A percentile compares a stretch with the other conserved stretches of the same genome.
Evolutionary conservation across 2,797 vertebrate species (phyloP).

Genomic region (Galagoides demidoff): DNA sequence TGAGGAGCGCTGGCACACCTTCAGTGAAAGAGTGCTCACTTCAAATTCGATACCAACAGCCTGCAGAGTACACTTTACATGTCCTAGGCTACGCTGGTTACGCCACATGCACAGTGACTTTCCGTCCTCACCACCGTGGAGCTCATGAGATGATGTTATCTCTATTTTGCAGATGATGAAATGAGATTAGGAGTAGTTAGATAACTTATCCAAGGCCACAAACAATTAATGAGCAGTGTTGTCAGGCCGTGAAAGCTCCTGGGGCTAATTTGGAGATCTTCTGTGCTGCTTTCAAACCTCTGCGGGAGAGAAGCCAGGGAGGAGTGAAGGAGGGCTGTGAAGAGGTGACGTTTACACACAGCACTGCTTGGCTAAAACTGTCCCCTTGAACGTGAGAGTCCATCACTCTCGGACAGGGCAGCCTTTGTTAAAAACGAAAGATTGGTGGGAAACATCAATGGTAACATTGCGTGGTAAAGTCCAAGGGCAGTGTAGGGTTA

Average conservation of each 20-base stretch:
- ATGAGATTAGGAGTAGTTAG: background rate
- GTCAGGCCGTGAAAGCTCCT: background rate
- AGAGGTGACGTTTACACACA: background rate
- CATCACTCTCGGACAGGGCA: background rate
- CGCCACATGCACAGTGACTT: background rate
- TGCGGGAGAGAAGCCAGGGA: background rate
- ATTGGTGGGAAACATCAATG: background rate
- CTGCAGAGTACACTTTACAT: background rate
- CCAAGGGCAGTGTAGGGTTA: conserved; percentile 38
- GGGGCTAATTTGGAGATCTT: background rate
- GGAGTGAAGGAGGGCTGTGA: background rate
- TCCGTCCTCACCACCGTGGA: background rate
- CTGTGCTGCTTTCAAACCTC: background rate
- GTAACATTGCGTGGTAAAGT: background rate
- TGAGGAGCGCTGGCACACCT: background rate
- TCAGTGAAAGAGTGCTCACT: background rate
- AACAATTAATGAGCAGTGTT: background rate
- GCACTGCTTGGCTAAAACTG: background rate
- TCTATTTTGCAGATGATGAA: conserved; percentile 22
- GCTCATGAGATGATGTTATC: background rate
- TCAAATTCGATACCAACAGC: background rate
- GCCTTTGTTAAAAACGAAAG: conserved; percentile 47
- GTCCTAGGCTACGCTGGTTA: background rate
- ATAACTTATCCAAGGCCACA: background rate
- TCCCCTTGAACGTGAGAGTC: background rate